A percentile compares a stretch with the other conserved stretches of the same genome.
These are phyloP conservation scores for Yasuhikotakia modesta DNA, from an alignment of 2,797 vertebrate species.

Conservation along the genomic window DNA sequence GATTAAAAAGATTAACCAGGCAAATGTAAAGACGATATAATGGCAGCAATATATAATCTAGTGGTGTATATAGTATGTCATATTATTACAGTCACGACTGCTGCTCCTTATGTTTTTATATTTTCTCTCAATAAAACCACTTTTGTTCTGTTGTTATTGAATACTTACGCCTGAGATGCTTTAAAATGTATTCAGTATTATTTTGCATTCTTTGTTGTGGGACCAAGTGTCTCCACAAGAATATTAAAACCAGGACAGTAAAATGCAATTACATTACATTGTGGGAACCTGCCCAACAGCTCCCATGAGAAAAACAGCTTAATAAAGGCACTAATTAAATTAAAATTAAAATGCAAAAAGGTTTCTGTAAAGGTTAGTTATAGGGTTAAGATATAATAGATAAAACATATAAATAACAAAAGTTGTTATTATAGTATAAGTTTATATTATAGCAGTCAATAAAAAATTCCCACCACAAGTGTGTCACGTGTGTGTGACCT, in stretches of 20 bases:
- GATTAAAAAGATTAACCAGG: no score
- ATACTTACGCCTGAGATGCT: neutral
- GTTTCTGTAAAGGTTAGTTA: neutral
- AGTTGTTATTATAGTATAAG: no score
- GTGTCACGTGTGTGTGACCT: conserved; percentile 24
- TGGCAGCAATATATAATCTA: no score
- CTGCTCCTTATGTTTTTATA: no score
- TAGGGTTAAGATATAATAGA: neutral
- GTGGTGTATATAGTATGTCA: no score
- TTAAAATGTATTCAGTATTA: neutral
- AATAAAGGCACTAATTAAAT: conserved; percentile 30
- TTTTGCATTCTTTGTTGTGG: neutral
- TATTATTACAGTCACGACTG: no score
- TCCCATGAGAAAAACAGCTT: conserved; percentile 8
- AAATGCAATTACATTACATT: neutral
- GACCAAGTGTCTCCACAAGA: neutral
- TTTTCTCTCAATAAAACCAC: no score
- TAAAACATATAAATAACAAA: neutral
- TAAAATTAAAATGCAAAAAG: conserved; percentile 18
- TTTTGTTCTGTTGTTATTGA: neutral
- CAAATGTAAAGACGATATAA: no score
- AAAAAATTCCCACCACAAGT: neutral
- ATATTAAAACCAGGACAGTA: conserved; percentile 2
- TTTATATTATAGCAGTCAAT: neutral
- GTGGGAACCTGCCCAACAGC: neutral